Base-by-base conservation (phyloP, 2,797 vertebrate genomes). In the Diglossa cyanea region DNA sequence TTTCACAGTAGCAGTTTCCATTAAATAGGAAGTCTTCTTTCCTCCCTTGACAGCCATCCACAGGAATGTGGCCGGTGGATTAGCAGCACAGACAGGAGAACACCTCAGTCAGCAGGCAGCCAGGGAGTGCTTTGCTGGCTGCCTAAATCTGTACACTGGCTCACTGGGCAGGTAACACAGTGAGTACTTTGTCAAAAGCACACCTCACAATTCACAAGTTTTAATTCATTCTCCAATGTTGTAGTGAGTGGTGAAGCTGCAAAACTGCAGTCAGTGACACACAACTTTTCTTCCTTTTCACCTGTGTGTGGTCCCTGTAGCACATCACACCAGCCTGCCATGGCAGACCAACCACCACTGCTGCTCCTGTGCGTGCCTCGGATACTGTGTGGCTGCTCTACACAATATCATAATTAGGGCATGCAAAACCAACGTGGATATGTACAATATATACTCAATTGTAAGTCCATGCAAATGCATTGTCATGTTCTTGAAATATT, bases 271-370 rank as follows among this genome's bases (percentile, higher is more conserved):
- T 23, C 26, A 47, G 62, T 20, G 47, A 47, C 23, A 31, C 9
- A 33, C 7, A 40, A 6, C 15, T 31, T 42, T 35, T 6, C 20
- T 17, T 51, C 31, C 20, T 66, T 47, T 77, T 53, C 25, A 13
- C 0, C 0, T 6, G 8, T 25, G 19, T 31, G 11, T 1, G 6
- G 25, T n/a, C 50, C 21, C 26, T 26, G 26, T 1, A 37, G 45
- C 9, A 9, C 35, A 47, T 2, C 42, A 40, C 23, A 74, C 5
- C 18, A 57, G 17, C 17, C 66, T 53, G 33, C 21, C 66, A 9
- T 0, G 3, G 62, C 31, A 71, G 17, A 48, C 6, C 5, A 35
- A 20, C 13, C 48, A 58, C 1, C 1, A 14, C 28, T 39, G 2
- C 20, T 51, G 16, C 50, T 26, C 60, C 17, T 9, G 6, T 11